A percentile compares a stretch with the other conserved stretches of the same genome.
Evolutionary conservation across 2,113 vertebrate genomes (phyloP).

Genomic region (Thunnus thynnus): DNA sequence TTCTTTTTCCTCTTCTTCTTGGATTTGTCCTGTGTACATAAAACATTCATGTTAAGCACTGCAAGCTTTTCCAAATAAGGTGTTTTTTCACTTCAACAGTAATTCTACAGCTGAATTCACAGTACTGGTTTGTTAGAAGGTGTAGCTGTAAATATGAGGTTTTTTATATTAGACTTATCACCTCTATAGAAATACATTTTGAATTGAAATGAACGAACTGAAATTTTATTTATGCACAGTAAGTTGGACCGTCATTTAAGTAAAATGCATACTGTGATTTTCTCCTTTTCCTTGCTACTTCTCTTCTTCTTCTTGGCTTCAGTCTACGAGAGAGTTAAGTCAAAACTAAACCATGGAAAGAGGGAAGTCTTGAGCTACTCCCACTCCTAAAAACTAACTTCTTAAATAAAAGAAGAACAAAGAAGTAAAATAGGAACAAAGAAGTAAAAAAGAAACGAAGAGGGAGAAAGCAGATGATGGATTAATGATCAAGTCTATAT

Average conservation of each 20-base stretch:
- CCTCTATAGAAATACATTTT: too few species aligned
- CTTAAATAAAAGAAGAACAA: not conserved
- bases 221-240: too few species aligned
- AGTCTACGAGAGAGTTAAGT: constrained; percentile 76
- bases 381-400: too few species aligned
- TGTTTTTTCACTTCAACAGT: too few species aligned
- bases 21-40: constrained; percentile 80
- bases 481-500: too few species aligned
- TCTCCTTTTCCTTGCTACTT: constrained; percentile 87
- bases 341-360: constrained; percentile 13
- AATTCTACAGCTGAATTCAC: too few species aligned
- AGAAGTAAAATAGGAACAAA: not conserved
- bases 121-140: not conserved
- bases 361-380: not conserved
- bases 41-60: not conserved
- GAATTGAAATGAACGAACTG: too few species aligned
- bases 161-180: too few species aligned
- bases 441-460: not conserved
- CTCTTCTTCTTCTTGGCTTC: constrained; percentile 93
- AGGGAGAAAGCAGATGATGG: too few species aligned
- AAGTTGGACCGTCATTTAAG: not conserved
- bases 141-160: not conserved
- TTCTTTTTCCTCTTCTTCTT: constrained; percentile 97
- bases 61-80: not conserved
- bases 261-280: constrained; percentile 82